A percentile compares a stretch with the other conserved stretches of the same genome.
phyloP scores from a whole-genome alignment of 1,140 invertebrate species.

The Panagrolaimus sp. region DNA sequence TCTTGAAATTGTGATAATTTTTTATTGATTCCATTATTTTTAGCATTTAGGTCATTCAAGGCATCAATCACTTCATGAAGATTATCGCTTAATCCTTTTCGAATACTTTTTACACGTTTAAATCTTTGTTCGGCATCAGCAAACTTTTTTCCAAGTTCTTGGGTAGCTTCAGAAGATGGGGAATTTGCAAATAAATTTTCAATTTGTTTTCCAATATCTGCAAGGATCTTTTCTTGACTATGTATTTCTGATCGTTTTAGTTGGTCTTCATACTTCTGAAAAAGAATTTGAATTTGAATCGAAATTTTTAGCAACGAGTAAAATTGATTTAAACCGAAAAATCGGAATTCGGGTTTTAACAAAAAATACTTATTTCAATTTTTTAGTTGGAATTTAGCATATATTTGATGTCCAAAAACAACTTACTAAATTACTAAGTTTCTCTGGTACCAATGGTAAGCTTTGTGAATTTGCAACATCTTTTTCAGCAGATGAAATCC shows the following conservation, averaged over 20 bases:
- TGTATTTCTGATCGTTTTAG: slow-evolving; percentile 21
- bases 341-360: too few species aligned
- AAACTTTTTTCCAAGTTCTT: not conserved
- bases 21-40: not conserved
- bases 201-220: slow-evolving; percentile 18
- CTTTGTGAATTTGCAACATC: slow-evolving; percentile 12
- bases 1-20: not conserved
- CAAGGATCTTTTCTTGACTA: slow-evolving; percentile 18
- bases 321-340: too few species aligned
- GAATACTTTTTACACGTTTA: slow-evolving; percentile 3
- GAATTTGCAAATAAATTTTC: slow-evolving; percentile 9
- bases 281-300: too few species aligned
- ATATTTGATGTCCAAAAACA: too few species aligned
- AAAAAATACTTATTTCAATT: too few species aligned
- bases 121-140: not conserved
- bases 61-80: slow-evolving; percentile 22
- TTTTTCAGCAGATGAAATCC: slow-evolving; percentile 13
- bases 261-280: slow-evolving; percentile 25
- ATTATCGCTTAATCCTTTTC: slow-evolving; percentile 24
- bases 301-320: too few species aligned
- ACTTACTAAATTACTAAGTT: slow-evolving; percentile 19
- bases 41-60: not conserved
- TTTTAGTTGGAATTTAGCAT: too few species aligned
- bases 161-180: not conserved
- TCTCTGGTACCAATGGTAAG: slow-evolving; percentile 16